Base-by-base conservation (phyloP, 2,888 invertebrate species). In the Melieria picta region DNA sequence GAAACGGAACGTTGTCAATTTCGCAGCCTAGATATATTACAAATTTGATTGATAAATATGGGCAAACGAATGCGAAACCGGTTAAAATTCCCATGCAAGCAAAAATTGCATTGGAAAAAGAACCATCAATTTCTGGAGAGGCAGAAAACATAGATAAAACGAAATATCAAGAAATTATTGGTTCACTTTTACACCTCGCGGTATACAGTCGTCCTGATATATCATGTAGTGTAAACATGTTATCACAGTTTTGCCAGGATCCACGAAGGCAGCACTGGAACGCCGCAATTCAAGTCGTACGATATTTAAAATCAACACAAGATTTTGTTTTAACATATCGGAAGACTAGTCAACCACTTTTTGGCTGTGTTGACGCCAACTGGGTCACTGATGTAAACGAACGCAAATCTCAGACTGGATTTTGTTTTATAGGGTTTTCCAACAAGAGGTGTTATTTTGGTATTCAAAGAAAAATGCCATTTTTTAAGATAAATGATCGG, bases 351-450 rank as follows among this genome's bases (percentile, higher is more conserved):
- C 7, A 30, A 45, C 47, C 66, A 48, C 11, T 70, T 57, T 10
- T 64, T 11, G 70, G 69, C 7, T 74, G 63, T 56, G 72, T 65
- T 11, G 71, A 65, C 46, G 68, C 73, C 45, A 62, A 71, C 45
- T 71, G 68, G 65, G 68, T 68, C 1, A 48, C 60, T 13, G 81
- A 81, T 13, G 30, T 70, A 7, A 65, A 66, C 46, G 69, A 74
- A 57, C 47, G 72, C 45, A 72, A 72, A 58, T 63, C 72, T 56
- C 69, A n/a, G 68, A 65, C 56, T 61, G 69, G 69, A 11, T 58
- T 69, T 65, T 66, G 69, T 57, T 74, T 70, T 60, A n/a, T n/a
- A n/a, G n/a, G n/a, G n/a, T n/a, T n/a, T n/a, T n/a, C n/a, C n/a
- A n/a, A n/a, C n/a, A n/a, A n/a, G n/a, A n/a, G n/a, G n/a, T n/a